Conservation (phyloP, 2,888 invertebrate genomes). For the Standfussiana lucernea region DNA sequence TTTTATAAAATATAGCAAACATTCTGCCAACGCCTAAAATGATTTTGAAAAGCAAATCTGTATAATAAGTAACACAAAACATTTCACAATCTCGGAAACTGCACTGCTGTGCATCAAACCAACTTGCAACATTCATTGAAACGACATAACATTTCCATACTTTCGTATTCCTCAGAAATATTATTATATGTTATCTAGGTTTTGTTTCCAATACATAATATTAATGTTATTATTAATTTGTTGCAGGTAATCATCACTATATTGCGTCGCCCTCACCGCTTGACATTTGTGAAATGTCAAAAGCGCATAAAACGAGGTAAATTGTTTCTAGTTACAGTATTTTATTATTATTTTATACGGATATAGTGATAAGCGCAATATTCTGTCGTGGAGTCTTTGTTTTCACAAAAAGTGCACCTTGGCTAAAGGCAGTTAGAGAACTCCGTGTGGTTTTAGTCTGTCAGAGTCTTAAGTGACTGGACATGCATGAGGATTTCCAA, state of each 20-base stretch:
- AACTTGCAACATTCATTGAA: not conserved
- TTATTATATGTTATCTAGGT: not conserved
- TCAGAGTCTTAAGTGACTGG: not conserved
- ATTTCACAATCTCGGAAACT: too few species aligned
- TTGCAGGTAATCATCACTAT: conserved; percentile 52
- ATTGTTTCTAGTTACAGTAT: conserved; percentile 29
- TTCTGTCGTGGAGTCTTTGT: not conserved
- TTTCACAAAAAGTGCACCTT: not conserved
- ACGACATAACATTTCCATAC: conserved; percentile 1
- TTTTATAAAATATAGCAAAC: not conserved
- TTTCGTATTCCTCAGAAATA: conserved; percentile 4
- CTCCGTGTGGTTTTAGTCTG: not conserved
- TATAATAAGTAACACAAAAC: not conserved
- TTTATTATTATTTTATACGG: conserved; percentile 36
- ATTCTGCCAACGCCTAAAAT: not conserved
- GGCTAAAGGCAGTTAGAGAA: not conserved
- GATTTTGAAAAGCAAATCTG: not conserved
- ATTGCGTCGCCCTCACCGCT: conserved; percentile 6
- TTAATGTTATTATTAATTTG: conserved; percentile 50
- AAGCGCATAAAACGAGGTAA: conserved; percentile 57
- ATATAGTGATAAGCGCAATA: conserved; percentile 2
- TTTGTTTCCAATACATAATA: conserved; percentile 22
- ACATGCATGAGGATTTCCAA: not conserved
- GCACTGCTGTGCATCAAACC: not conserved
- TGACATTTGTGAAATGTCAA: conserved; percentile 61